These are phyloP conservation scores for Drosophila takahashii DNA, from an alignment of 1,140 invertebrate genomes.

Conservation along the genomic window DNA sequence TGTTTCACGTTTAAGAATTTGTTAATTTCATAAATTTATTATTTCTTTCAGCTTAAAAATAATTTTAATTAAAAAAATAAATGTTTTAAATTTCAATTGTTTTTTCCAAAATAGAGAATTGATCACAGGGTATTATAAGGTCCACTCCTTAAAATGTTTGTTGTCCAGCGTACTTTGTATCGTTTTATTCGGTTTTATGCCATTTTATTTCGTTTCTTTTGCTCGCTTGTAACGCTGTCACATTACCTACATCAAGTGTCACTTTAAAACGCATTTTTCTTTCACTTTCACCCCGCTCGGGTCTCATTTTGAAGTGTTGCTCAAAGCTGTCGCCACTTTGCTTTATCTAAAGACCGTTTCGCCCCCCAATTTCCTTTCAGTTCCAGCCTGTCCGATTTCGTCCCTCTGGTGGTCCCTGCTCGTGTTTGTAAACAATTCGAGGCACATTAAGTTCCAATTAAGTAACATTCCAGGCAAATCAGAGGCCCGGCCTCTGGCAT, in stretches of 20 bases:
- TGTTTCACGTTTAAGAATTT: no score
- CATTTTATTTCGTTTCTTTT: constrained; percentile 36
- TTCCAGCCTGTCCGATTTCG: not conserved
- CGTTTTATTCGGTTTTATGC: constrained; percentile 44
- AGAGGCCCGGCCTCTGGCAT: constrained; percentile 23
- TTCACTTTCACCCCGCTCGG: constrained; percentile 45
- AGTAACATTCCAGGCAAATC: constrained; percentile 75
- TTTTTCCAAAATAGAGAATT: not conserved
- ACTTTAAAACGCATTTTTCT: constrained; percentile 80
- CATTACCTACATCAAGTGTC: constrained; percentile 78
- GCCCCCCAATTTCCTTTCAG: constrained; percentile 1
- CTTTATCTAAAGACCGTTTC: constrained; percentile 61
- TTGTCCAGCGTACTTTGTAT: constrained; percentile 28
- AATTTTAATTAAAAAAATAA: not conserved
- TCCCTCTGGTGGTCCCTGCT: constrained; percentile 6
- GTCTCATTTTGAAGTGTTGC: constrained; percentile 63
- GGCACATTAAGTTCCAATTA: constrained; percentile 80
- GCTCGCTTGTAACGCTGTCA: constrained; percentile 69
- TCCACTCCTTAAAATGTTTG: not conserved
- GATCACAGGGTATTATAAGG: constrained; percentile 27
- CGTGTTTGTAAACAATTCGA: constrained; percentile 74
- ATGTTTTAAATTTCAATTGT: not conserved
- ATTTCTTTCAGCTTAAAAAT: no score
- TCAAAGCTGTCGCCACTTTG: constrained; percentile 63
- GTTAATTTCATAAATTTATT: no score